Base-by-base conservation (phyloP, 2,888 invertebrate species). In the Gymnosoma rotundatum region DNA sequence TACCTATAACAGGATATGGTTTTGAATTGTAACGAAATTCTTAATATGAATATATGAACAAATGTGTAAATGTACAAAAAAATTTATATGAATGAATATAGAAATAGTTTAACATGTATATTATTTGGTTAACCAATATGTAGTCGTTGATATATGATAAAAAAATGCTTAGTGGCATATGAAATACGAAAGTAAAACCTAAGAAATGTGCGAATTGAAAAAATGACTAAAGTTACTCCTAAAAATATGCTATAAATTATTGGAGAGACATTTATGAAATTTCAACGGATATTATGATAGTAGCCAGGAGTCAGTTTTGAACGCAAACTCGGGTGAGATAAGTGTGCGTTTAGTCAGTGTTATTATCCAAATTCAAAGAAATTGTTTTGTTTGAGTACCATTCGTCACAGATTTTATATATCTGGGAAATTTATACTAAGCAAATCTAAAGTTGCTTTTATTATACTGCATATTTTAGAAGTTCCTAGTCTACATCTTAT, bases 91-190 rank as follows among this genome's bases (percentile, higher is more conserved):
- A 70, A 21, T 54, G 54, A 69, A 21, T 64, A 42, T 64, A 78
- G 72, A 72, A 50, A 78, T 72, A 72, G 72, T 72, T 74, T 58
- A 72, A 50, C 72, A 72, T 72, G 78, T 78, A 72, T 58, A 78
- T 72, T 72, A 78, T 78, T 78, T 72, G 78, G 78, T 78, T 64
- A 78, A 78, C 70, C 70, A 78, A 78, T 64, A 56, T 72, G 70
- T 64, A 56, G 56, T 64, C 56, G 72, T 72, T 70, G 64, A 78
- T 18, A 32, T 48, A 25, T 52, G 25, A 7, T 20, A 7, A 9
- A 32, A n/a, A 42, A n/a, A 52, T 32, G 16, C 32, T 5, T 18
- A 14, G 7, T 52, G 61, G 60, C 9, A 56, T 54, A 38, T 14
- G 48, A n/a, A 63, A 70, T 36, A 12, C 21, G 56, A 56, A 63